These are phyloP conservation scores for Austrolebias charrua DNA, from an alignment of 2,797 vertebrate genomes.

Conservation along the genomic window DNA sequence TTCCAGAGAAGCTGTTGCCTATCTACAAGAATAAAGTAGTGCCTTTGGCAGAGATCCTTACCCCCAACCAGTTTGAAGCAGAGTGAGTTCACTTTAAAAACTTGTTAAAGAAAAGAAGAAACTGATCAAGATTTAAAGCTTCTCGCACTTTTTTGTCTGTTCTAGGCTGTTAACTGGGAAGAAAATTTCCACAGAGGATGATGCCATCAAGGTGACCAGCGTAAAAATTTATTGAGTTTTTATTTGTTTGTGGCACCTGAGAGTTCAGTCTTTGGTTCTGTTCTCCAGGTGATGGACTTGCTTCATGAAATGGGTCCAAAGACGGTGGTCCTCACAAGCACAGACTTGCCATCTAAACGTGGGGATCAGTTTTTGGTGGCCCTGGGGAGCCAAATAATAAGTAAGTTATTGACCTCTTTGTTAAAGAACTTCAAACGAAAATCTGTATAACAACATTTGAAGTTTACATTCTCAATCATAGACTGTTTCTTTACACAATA, in stretches of 20 bases:
- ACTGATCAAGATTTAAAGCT: too few species aligned
- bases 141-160: background rate
- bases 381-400: constrained; percentile 89
- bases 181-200: constrained; percentile 87
- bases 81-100: constrained; percentile 83
- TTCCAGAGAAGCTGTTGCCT: constrained; percentile 90
- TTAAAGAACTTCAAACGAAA: background rate
- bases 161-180: constrained; percentile 87
- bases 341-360: constrained; percentile 83
- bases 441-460: background rate
- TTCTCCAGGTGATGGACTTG: constrained; percentile 89
- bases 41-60: constrained; percentile 92
- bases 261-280: background rate
- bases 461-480: too few species aligned
- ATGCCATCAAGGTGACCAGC: constrained; percentile 85
- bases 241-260: constrained; percentile 4
- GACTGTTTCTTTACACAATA: background rate
- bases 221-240: background rate
- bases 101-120: too few species aligned
- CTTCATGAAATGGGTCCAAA: constrained; percentile 94
- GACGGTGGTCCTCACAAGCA: constrained; percentile 96
- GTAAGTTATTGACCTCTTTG: constrained; percentile 60
- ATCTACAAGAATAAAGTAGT: constrained; percentile 93
- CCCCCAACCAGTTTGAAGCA: constrained; percentile 97
- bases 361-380: constrained; percentile 89